A percentile compares a stretch with the other conserved stretches of the same genome.
Evolutionary conservation across 2,113 vertebrate genomes (phyloP).

Genomic region (Electrona antarctica): DNA sequence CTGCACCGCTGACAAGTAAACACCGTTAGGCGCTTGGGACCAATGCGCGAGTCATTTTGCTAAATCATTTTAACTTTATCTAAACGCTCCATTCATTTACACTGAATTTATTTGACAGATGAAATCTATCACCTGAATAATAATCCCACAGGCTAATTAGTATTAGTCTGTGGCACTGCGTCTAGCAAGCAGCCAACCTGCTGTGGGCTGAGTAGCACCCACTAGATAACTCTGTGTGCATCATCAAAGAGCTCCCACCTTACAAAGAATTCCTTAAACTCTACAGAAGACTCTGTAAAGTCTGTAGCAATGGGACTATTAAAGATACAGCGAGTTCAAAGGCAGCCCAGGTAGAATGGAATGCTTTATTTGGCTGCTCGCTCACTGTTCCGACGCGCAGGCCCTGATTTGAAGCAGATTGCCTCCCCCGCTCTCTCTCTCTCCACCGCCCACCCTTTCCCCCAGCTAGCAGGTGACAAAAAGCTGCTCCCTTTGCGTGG

Average conservation of each 20-base stretch:
- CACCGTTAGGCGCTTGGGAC: conserved; percentile 55
- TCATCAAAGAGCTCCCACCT: conserved; percentile 50
- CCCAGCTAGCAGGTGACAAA: conserved; percentile 46
- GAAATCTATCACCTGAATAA: conserved; percentile 73
- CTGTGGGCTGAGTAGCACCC: conserved; percentile 41
- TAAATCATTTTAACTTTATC: conserved; percentile 74
- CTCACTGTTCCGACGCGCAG: conserved; percentile 43
- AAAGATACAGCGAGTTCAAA: conserved; percentile 36
- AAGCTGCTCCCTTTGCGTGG: conserved; percentile 40
- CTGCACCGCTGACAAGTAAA: conserved; percentile 53
- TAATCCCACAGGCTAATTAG: conserved; percentile 66
- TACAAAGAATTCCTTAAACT: conserved; percentile 41
- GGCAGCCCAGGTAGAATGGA: conserved; percentile 30
- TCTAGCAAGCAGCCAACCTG: conserved; percentile 14
- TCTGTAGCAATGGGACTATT: conserved; percentile 37
- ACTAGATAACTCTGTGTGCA: conserved; percentile 28
- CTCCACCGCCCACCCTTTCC: not conserved
- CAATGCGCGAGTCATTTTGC: conserved; percentile 55
- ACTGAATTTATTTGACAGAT: conserved; percentile 65
- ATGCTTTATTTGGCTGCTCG: conserved; percentile 40
- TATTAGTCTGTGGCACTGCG: conserved; percentile 51
- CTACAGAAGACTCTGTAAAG: conserved; percentile 28
- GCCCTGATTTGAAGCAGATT: conserved; percentile 48
- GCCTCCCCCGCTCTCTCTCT: not conserved
- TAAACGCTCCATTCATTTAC: conserved; percentile 73